Evolutionary conservation across 2,797 vertebrate species (phyloP).

Genomic region (Anabas testudineus): DNA sequence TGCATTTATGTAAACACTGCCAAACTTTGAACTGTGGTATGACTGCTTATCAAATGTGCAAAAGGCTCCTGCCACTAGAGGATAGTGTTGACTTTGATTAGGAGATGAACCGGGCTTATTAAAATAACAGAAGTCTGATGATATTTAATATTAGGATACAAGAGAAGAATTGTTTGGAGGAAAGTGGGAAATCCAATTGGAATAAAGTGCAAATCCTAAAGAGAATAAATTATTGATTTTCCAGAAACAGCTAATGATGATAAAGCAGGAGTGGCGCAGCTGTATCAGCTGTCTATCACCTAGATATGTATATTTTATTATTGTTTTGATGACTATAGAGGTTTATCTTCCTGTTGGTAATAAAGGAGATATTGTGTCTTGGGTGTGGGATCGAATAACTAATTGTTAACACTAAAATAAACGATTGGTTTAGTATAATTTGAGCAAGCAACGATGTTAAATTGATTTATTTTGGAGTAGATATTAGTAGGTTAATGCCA

Average conservation of each 20-base stretch:
- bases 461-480: not conserved
- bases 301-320: not conserved
- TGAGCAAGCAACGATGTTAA: rapidly evolving
- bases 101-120: slow-evolving; percentile 1
- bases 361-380: not conserved
- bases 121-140: not conserved
- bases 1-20: slow-evolving; percentile 10
- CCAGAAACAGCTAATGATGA: not conserved
- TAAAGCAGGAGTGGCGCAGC: not conserved
- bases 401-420: not conserved
- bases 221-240: not conserved
- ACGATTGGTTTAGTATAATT: not conserved
- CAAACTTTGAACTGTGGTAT: slow-evolving; percentile 31
- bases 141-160: slow-evolving; percentile 10
- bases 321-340: not conserved
- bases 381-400: not conserved
- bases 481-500: not conserved
- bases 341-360: not conserved
- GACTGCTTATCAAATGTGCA: slow-evolving; percentile 8
- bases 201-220: not conserved
- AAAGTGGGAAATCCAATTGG: not conserved
- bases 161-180: not conserved
- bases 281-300: not conserved
- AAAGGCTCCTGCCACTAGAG: slow-evolving; percentile 73
- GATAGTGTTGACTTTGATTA: slow-evolving; percentile 75